Percentiles rank a stretch among this genome's conserved stretches.
Conservation (phyloP, 1,140 invertebrate species). For the Piezodorus guildinii region DNA sequence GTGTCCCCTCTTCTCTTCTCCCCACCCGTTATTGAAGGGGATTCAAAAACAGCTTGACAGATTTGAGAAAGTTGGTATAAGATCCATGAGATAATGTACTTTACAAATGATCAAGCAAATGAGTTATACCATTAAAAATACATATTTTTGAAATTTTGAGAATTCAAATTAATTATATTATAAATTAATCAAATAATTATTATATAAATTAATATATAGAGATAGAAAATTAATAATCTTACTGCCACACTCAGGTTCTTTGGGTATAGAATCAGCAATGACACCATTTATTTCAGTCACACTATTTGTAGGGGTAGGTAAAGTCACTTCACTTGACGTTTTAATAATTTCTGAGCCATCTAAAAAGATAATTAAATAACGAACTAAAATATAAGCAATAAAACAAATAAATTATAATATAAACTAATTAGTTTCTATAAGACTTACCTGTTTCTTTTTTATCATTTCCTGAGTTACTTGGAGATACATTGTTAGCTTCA, state of each 20-base stretch:
- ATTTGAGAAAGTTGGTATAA: too few relatives aligned
- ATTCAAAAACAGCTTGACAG: too few relatives aligned
- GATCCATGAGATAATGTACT: too few relatives aligned
- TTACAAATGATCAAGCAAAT: too few relatives aligned
- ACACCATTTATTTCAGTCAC: background rate
- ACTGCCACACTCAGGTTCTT: background rate
- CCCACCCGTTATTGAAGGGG: too few relatives aligned
- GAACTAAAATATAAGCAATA: background rate
- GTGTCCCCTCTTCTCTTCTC: too few relatives aligned
- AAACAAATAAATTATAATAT: background rate
- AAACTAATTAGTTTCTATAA: background rate
- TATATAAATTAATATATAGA: too few relatives aligned
- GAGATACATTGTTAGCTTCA: constrained; percentile 18
- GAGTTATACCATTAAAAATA: too few relatives aligned
- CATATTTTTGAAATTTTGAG: too few relatives aligned
- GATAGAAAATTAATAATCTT: background rate
- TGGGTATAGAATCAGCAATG: background rate
- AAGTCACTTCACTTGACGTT: background rate
- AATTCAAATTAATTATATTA: too few relatives aligned
- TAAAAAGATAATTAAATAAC: background rate
- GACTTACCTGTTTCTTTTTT: constrained; percentile 3
- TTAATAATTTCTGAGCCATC: constrained; percentile 1
- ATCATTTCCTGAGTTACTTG: constrained; percentile 14
- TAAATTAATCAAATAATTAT: too few relatives aligned
- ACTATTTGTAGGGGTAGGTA: background rate